phyloP scores from a whole-genome alignment of 2,888 invertebrate species.

The Meghimatium bilineatum region DNA sequence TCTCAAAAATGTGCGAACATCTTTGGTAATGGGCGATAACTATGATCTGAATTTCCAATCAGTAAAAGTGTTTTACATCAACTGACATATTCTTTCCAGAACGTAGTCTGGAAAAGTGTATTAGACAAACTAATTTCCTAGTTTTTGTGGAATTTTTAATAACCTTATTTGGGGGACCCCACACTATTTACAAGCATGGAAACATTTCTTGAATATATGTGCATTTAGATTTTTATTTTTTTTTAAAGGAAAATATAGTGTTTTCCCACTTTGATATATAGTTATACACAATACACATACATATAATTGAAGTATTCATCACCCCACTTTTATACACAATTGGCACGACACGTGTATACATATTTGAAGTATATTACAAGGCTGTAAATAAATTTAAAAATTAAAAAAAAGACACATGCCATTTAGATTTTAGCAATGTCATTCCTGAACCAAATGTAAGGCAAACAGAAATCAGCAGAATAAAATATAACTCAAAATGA shows the following conservation, averaged over 20 bases:
- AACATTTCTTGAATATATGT: not conserved
- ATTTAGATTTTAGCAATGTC: not conserved
- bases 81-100: too few species aligned
- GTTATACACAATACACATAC: not conserved
- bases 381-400: not conserved
- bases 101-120: too few species aligned
- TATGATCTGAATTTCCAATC: too few species aligned
- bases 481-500: not conserved
- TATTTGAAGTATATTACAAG: not conserved
- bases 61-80: too few species aligned
- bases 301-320: too few species aligned
- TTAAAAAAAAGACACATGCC: not conserved
- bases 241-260: not conserved
- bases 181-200: too few species aligned
- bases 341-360: not conserved
- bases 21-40: too few species aligned
- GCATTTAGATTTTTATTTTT: not conserved
- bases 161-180: too few species aligned
- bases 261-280: not conserved
- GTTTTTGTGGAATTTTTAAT: too few species aligned
- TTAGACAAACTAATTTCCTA: too few species aligned
- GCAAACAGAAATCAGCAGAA: conserved; percentile 3
- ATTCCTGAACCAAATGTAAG: conserved; percentile 17
- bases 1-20: too few species aligned
- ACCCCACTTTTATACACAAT: not conserved